Base-by-base conservation (phyloP, 1,140 invertebrate species). In the Pseudomyrmex flavicornis region DNA sequence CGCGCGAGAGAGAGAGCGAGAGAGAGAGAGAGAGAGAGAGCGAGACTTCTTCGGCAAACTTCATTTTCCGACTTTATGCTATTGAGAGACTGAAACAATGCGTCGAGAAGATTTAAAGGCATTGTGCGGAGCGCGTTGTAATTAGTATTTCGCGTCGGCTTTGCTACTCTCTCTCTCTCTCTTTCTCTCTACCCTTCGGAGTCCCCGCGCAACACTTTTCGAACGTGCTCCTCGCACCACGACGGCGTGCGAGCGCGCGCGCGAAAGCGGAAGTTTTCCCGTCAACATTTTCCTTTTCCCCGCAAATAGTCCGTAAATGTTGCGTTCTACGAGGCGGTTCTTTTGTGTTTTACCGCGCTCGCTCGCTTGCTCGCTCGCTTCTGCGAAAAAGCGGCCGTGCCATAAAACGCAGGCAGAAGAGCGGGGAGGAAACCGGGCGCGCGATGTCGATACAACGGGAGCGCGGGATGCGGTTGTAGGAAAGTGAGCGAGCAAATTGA, bases 41-140 rank as follows among this genome's bases (percentile, higher is more conserved):
- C 13, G 54, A 48, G 54, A 70, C 76, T 80, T 35, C 65, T 80
- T 80, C 76, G 66, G 66, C 76, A 80, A 80, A 80, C 66, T 80
- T 80, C 76, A 80, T 80, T 80, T 61, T 66, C 76, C 76, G 76
- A 80, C 66, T 80, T 80, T 80, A 80, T 80, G 76, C 76, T 70
- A 80, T 80, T 80, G 66, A 80, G 76, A 59, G 76, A 80, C 54
- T 56, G 76, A 80, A 70, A 80, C 76, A 80, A 80, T 80, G 76
- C 76, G 44, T 80, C 76, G 44, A 35, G 66, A 80, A 80, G 76
- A 80, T 80, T 80, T 80, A 80, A 80, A 70, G 76, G 26, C 20
- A 79, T 79, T 79, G 76, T 59, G 66, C 66, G 65, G 44, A 59
- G 66, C 66, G 66, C 66, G 54, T 80, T 80, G 66, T 80, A 80